Conservation (phyloP, 2,888 invertebrate species). For the Brachyptera putata region DNA sequence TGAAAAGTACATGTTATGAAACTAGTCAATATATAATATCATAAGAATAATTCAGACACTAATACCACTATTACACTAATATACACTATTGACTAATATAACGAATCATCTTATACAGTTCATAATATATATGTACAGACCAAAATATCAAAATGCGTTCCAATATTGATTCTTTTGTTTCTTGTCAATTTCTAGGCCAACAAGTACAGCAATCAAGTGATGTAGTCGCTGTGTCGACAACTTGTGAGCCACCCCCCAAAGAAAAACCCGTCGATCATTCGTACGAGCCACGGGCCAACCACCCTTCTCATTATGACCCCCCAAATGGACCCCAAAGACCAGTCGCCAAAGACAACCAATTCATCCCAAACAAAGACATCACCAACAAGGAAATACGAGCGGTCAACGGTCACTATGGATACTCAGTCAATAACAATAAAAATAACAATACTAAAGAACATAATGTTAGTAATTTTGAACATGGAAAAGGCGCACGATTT, state of each 20-base stretch:
- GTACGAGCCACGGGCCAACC: not conserved
- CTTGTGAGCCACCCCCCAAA: constrained; percentile 8
- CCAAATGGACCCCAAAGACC: constrained; percentile 1
- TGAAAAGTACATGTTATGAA: too few relatives aligned
- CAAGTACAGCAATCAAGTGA: constrained; percentile 49
- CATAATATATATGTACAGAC: too few relatives aligned
- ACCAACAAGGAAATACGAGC: not conserved
- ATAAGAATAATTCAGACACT: too few relatives aligned
- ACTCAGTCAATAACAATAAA: not conserved
- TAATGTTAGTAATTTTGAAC: constrained; percentile 1
- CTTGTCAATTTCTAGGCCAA: constrained; percentile 44
- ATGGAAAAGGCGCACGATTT: not conserved
- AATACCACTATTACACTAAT: too few relatives aligned
- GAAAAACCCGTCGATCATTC: constrained; percentile 1
- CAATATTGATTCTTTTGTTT: too few relatives aligned
- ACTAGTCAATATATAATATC: too few relatives aligned
- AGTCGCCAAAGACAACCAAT: constrained; percentile 1
- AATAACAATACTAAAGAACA: not conserved
- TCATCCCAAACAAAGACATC: not conserved
- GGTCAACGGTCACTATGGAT: not conserved
- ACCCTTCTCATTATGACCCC: not conserved
- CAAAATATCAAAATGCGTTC: too few relatives aligned
- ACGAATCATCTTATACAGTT: too few relatives aligned
- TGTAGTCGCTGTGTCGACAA: constrained; percentile 7
- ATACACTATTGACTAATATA: too few relatives aligned